Percentiles rank a stretch among this genome's conserved stretches.
Conservation (phyloP, 1,140 invertebrate genomes). For the Meloidogyne floridensis region DNA sequence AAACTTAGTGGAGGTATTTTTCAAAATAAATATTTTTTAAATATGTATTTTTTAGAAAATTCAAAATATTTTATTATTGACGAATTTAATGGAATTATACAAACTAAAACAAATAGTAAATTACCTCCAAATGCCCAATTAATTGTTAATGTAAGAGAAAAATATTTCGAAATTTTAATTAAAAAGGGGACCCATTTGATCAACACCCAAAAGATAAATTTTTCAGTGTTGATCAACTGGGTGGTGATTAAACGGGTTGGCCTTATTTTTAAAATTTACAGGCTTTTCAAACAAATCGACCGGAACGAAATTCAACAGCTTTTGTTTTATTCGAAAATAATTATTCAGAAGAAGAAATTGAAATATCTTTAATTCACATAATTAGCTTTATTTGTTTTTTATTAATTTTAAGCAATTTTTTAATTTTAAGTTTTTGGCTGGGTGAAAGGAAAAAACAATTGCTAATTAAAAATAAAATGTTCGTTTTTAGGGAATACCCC, state of each 20-base stretch:
- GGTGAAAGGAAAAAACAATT: neutral
- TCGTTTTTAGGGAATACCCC: neutral
- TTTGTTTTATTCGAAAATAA: slow-evolving; percentile 2
- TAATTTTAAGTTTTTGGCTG: neutral
- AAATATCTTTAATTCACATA: neutral
- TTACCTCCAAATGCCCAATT: neutral
- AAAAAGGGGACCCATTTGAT: neutral
- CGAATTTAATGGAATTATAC: slow-evolving; percentile 10
- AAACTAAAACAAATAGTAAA: neutral
- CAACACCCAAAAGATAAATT: neutral
- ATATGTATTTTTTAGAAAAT: slow-evolving; percentile 9
- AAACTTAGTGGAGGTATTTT: slow-evolving; percentile 45
- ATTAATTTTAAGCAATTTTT: neutral
- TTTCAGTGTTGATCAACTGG: too few species aligned
- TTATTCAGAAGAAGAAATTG: neutral
- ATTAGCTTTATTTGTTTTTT: neutral
- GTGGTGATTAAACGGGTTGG: neutral
- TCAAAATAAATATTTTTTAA: neutral
- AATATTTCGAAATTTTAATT: neutral
- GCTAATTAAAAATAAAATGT: neutral
- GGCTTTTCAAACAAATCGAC: slow-evolving; percentile 23
- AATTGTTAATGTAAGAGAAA: slow-evolving; percentile 10
- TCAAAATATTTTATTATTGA: slow-evolving; percentile 19
- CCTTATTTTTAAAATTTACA: neutral
- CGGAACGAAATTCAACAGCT: slow-evolving; percentile 17